Conservation (phyloP, 2,797 vertebrate species). For the Pyrocephalus nanus region DNA sequence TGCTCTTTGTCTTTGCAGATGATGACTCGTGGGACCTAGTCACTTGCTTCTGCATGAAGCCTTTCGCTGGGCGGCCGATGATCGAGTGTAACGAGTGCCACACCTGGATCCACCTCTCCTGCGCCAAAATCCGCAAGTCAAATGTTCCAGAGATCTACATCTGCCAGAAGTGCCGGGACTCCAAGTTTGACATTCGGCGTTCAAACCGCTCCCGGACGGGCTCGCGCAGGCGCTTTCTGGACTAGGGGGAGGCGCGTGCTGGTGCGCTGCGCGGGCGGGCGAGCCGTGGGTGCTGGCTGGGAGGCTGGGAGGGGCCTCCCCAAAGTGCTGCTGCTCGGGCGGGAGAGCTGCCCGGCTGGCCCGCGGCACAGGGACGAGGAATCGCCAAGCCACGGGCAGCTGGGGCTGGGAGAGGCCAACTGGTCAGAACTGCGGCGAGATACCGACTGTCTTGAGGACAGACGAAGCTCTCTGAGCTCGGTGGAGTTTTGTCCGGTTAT, state of each 20-base stretch:
- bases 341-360: slow-evolving; percentile 18
- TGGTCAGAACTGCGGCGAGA: slow-evolving; percentile 49
- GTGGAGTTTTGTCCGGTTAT: background rate
- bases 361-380: background rate
- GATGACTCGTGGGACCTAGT: slow-evolving; percentile 98
- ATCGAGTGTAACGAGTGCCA: slow-evolving; percentile 95
- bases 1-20: slow-evolving; percentile 73
- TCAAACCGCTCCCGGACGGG: slow-evolving; percentile 92
- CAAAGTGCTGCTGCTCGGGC: slow-evolving; percentile 70
- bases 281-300: background rate
- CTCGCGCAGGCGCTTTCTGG: slow-evolving; percentile 88
- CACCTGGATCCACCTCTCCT: slow-evolving; percentile 98
- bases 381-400: background rate
- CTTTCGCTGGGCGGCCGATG: slow-evolving; percentile 95
- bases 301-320: slow-evolving; percentile 10
- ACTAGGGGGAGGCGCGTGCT: slow-evolving; percentile 61
- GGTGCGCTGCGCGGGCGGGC: background rate
- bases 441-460: background rate
- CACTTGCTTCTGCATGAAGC: slow-evolving; percentile 99
- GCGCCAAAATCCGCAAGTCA: slow-evolving; percentile 96
- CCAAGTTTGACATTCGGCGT: slow-evolving; percentile 89
- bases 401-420: background rate
- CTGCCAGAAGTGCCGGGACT: slow-evolving; percentile 95
- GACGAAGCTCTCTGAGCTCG: background rate
- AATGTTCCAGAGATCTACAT: slow-evolving; percentile 95